phyloP scores from a whole-genome alignment of 2,797 vertebrate genomes.

The Halcyon leucocephala region DNA sequence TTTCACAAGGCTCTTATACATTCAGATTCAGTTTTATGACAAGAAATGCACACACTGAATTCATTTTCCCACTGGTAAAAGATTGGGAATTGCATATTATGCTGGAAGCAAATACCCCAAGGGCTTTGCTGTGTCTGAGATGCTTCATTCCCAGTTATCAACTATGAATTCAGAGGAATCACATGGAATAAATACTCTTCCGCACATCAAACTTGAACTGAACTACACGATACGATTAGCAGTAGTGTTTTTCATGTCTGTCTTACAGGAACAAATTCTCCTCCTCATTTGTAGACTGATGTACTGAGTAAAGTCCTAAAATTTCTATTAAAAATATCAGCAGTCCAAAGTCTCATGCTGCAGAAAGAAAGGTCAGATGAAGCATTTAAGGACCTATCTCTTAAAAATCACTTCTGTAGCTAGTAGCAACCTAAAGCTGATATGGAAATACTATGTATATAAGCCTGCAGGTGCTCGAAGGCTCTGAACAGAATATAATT shows the following conservation, averaged over 20 bases:
- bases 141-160: not conserved
- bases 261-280: not conserved
- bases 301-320: not conserved
- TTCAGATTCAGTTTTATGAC: not conserved
- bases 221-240: not conserved
- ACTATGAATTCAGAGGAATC: not conserved
- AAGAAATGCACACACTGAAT: not conserved
- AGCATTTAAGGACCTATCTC: not conserved
- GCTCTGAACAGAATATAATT: not conserved
- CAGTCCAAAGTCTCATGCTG: not conserved
- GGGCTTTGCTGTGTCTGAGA: not conserved
- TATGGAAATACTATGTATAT: not conserved
- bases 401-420: not conserved
- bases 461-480: not conserved
- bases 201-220: not conserved
- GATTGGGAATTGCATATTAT: not conserved
- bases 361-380: not conserved
- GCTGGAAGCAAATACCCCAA: not conserved
- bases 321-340: not conserved
- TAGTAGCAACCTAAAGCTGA: not conserved
- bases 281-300: not conserved
- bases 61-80: not conserved
- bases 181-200: not conserved
- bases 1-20: not conserved
- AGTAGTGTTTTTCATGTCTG: not conserved